Evolutionary conservation across 1,140 invertebrate genomes (phyloP).

Genomic region (Leptinotarsa texana): DNA sequence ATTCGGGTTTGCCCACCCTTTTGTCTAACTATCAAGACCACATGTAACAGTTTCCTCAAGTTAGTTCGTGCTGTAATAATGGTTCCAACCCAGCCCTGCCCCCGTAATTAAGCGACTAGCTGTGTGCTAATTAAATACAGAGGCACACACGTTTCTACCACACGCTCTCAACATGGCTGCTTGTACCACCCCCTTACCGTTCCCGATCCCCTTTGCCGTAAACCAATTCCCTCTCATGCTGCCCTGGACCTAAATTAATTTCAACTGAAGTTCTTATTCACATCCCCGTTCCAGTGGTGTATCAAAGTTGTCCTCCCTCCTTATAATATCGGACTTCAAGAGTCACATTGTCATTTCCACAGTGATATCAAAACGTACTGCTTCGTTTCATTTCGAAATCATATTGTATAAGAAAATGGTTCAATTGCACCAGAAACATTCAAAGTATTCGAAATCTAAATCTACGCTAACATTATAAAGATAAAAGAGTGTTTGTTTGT

Average conservation of each 20-base stretch:
- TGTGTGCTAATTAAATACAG: conserved; percentile 53
- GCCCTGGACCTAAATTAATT: conserved; percentile 52
- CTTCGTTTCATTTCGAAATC: no score
- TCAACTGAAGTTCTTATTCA: conserved; percentile 48
- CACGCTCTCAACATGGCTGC: conserved; percentile 50
- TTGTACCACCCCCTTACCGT: conserved; percentile 28
- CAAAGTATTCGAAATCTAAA: no score
- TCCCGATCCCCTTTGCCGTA: conserved; percentile 22
- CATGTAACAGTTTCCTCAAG: conserved; percentile 51
- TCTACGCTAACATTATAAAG: no score
- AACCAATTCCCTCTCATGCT: conserved; percentile 24
- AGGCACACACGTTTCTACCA: conserved; percentile 49
- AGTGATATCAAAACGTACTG: neutral
- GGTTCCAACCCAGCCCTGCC: conserved; percentile 49
- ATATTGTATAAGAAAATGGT: no score
- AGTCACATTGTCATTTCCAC: neutral
- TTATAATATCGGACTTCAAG: no score
- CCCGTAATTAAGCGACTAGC: conserved; percentile 51
- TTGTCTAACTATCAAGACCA: conserved; percentile 38
- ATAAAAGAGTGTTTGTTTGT: no score
- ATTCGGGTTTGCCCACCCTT: neutral
- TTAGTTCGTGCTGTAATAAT: conserved; percentile 50
- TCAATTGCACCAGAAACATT: no score
- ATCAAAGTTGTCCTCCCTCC: neutral
- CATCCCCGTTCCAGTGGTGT: conserved; percentile 16